A percentile compares a stretch with the other conserved stretches of the same genome.
Conservation (phyloP, 2,113 vertebrate genomes). For the Natator depressus region DNA sequence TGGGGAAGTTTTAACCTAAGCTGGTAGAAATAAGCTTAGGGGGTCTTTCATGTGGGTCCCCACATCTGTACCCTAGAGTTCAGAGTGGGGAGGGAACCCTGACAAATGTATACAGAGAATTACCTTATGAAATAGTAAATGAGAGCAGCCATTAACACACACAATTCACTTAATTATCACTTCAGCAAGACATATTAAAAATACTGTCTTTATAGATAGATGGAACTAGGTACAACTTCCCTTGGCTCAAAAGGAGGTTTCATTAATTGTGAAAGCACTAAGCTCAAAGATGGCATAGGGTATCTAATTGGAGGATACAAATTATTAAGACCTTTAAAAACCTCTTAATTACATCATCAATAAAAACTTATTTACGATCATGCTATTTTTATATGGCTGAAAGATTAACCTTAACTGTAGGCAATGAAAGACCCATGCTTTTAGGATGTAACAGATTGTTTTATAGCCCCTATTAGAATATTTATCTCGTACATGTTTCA, state of each 20-base stretch:
- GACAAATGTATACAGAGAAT: neutral
- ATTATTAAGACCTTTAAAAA: neutral
- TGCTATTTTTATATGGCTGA: neutral
- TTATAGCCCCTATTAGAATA: no score
- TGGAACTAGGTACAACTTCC: neutral
- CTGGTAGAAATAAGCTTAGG: no score
- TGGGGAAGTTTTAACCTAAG: no score
- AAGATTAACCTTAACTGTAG: neutral
- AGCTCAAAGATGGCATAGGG: no score
- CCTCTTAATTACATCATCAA: neutral
- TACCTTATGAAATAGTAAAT: neutral
- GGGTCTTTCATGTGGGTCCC: no score
- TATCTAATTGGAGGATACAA: neutral
- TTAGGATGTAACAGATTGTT: neutral
- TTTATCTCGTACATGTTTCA: no score
- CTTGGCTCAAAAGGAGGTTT: neutral
- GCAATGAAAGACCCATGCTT: neutral
- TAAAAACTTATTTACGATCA: neutral
- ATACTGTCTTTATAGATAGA: neutral
- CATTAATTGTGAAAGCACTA: no score
- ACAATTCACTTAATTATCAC: neutral
- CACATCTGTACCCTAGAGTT: no score
- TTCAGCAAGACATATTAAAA: neutral
- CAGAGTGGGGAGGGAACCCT: no score
- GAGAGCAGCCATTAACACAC: neutral